Base-by-base conservation (phyloP, 2,113 vertebrate genomes). In the Callorhinus ursinus region DNA sequence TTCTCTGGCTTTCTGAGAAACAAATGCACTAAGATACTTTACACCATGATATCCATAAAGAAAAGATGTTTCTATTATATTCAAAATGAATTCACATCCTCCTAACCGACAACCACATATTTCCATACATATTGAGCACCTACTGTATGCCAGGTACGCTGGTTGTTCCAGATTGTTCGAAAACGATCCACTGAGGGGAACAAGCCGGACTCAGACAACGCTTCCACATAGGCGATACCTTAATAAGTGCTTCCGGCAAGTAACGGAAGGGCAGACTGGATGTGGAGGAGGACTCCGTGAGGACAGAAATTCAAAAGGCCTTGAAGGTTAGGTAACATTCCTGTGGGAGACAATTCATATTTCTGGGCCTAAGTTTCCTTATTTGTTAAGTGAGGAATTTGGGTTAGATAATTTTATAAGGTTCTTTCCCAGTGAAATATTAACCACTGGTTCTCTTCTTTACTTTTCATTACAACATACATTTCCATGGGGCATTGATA, bases 1-100 rank as follows among this genome's bases (percentile, higher is more conserved):
- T 87, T 87, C 82, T 46, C 93, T 81, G 16, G 57, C 84, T 97
- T 80, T 93, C 79, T 93, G 63, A 93, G 67, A 92, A 63, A 84
- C 67, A 87, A 92, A 96, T 57, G 39, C 84, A 87, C 72, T 90
- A 77, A 88, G 46, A 39, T 88, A 51, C 39, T 95, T 90, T 89
- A 88, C 85, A 80, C 81, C 53, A 69, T 36, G 8, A 88, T 61
- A 53, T 46, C 61, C 51, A 69, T 74, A 95, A 72, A 96, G n/a
- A 71, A 36, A 19, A 95, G 77, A 8, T 8, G 67, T 84, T 76
- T 61, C 39, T 74, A 77, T 53, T 84, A 31, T 86, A 87, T 95
- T 87, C 80, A 42, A 97, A 92, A 93, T 92, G 79, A 97, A 96
- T 76, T 89, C 33, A 85, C 1, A 93, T 22, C 33, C 36, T 95